These are phyloP conservation scores for Sebastes nivosus DNA, from an alignment of 2,797 vertebrate species.

Conservation along the genomic window DNA sequence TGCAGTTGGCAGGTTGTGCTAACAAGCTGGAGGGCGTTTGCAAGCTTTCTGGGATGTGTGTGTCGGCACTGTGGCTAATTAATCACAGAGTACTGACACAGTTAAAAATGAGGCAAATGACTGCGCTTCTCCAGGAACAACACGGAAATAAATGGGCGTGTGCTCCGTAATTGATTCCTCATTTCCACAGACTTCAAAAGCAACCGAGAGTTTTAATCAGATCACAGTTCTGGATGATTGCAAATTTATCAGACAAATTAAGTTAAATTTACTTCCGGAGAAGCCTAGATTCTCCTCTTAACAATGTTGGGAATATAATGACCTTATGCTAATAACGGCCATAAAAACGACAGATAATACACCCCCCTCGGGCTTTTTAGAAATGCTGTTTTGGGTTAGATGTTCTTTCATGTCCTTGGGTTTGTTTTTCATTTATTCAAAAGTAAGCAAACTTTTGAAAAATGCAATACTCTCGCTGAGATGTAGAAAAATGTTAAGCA, in stretches of 20 bases:
- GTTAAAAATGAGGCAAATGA: constrained; percentile 51
- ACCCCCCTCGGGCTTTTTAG: constrained; percentile 19
- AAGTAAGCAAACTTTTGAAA: constrained; percentile 55
- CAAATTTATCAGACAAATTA: constrained; percentile 64
- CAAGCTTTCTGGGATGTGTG: constrained; percentile 43
- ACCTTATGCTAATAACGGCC: constrained; percentile 53
- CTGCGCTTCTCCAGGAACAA: constrained; percentile 58
- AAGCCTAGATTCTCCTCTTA: constrained; percentile 25
- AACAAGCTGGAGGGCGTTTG: constrained; percentile 61
- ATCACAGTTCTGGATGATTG: constrained; percentile 61
- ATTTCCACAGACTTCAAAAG: constrained; percentile 79
- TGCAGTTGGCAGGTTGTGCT: constrained; percentile 70
- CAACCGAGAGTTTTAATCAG: constrained; percentile 59
- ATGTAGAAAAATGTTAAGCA: background rate
- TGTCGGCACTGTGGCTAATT: constrained; percentile 60
- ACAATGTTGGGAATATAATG: constrained; percentile 52
- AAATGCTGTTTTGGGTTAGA: constrained; percentile 42
- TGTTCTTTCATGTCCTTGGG: constrained; percentile 53
- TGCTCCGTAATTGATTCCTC: constrained; percentile 74
- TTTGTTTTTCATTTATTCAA: constrained; percentile 59
- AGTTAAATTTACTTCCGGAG: constrained; percentile 48
- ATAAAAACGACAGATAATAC: constrained; percentile 43
- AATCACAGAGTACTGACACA: constrained; percentile 69
- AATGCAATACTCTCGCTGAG: background rate
- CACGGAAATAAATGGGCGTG: constrained; percentile 53